Evolutionary conservation across 2,888 invertebrate species (phyloP).

Genomic region (Pseudanteris insignis): DNA sequence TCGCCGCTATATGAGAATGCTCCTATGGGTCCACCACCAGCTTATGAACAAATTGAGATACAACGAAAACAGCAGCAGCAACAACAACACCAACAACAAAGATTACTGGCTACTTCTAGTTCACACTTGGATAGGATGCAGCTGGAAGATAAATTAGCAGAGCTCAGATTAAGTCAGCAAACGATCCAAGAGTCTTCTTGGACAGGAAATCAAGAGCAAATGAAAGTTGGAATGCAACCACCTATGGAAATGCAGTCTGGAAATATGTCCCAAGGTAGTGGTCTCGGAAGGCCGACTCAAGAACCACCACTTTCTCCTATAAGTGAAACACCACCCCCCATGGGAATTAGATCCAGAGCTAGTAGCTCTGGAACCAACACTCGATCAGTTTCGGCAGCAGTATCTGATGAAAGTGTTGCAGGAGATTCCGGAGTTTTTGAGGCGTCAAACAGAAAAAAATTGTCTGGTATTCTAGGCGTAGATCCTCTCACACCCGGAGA

Average conservation of each 20-base stretch:
- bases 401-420: constrained; percentile 96
- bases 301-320: constrained; percentile 82
- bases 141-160: constrained; percentile 67
- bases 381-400: constrained; percentile 92
- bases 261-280: constrained; percentile 72
- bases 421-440: constrained; percentile 94
- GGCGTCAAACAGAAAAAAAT: constrained; percentile 76
- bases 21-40: constrained; percentile 68
- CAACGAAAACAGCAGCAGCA: constrained; percentile 70
- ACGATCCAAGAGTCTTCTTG: constrained; percentile 55
- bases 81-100: constrained; percentile 66
- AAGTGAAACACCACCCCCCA: constrained; percentile 81
- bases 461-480: constrained; percentile 57
- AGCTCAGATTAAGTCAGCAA: constrained; percentile 69
- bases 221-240: constrained; percentile 57
- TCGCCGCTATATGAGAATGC: constrained; percentile 73
- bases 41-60: constrained; percentile 76
- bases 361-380: constrained; percentile 78
- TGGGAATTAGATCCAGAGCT: constrained; percentile 64
- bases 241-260: constrained; percentile 64
- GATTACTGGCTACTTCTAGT: constrained; percentile 46
- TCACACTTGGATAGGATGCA: constrained; percentile 56
- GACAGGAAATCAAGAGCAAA: constrained; percentile 47
- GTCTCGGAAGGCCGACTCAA: constrained; percentile 70
- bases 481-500: constrained; percentile 65